Base-by-base conservation (phyloP, 2,797 vertebrate genomes). In the Chaunax sp. region DNA sequence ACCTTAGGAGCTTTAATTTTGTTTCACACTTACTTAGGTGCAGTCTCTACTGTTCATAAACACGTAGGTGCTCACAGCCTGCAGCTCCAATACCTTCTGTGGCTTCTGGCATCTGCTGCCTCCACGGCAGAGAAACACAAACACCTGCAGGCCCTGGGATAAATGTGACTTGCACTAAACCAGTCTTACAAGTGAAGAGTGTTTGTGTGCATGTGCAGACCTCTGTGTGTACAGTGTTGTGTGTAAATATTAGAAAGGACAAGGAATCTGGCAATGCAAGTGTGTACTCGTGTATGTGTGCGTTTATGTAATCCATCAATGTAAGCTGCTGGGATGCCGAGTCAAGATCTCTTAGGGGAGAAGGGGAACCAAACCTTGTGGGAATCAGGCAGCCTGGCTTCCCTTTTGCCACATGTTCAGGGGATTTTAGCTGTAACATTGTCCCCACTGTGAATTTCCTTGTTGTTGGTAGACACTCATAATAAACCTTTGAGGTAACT, bases 321-420 rank as follows among this genome's bases (percentile, higher is more conserved):
- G 75, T 79, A 82, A 83, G 61, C 75, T 73, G 45, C 69, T 64
- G 58, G 56, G 57, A 64, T 66, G 72, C 67, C 26, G 52, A 69
- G 56, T 69, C 60, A 60, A 76, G 54, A 69, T 84, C 75, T 51
- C 43, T 40, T 16, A 69, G 33, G 15, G 47, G 54, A 57, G 41
- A 72, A 62, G 47, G 46, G 49, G 2, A 73, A 72, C 28, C 59
- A 43, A 47, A 61, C 78, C 77, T 67, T 64, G 63, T 87, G 80
- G 82, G 75, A 64, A 73, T 63, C 59, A 44, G 23, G 67, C 68
- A 51, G 70, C 41, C 64, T n/a, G 40, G 75, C 77, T 72, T 80
- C 75, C 80, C 47, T 88, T 74, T 77, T 64, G 75, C 54, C 76
- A 77, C 80, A 84, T 82, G 58, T 67, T 84, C 78, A 66, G 22